Conservation (phyloP, 2,113 vertebrate species). For the Myotis davidii region DNA sequence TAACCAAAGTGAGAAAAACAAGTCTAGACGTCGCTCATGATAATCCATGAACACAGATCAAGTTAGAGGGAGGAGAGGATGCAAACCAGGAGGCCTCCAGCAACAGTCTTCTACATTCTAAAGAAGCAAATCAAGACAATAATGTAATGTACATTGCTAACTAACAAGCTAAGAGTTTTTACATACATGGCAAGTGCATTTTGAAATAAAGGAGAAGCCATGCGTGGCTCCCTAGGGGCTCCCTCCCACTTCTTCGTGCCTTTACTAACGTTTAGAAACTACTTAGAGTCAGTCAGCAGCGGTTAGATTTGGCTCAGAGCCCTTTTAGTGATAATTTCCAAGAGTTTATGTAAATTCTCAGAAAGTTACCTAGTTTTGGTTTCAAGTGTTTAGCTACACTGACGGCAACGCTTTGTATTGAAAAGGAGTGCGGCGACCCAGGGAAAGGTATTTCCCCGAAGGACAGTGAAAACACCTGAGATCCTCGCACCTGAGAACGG, state of each 20-base stretch:
- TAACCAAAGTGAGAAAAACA: not conserved
- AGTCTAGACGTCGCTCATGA: not conserved
- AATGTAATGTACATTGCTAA: not conserved
- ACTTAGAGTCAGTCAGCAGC: not conserved
- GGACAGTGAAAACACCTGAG: not conserved
- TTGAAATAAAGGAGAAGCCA: conserved; percentile 18
- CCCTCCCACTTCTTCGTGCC: not conserved
- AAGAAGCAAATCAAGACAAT: conserved; percentile 15
- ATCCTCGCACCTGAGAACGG: not conserved
- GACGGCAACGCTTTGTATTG: not conserved
- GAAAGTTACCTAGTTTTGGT: not conserved
- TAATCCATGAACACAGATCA: conserved; percentile 26
- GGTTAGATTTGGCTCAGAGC: not conserved
- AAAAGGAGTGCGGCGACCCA: not conserved
- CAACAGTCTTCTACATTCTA: conserved; percentile 16
- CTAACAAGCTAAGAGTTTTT: not conserved
- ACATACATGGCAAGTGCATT: not conserved
- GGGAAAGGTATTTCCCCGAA: not conserved
- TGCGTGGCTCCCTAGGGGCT: no score
- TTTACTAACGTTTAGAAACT: conserved; percentile 2
- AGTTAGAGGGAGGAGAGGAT: not conserved
- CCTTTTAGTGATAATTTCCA: not conserved
- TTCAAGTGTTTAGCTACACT: not conserved
- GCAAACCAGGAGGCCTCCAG: not conserved
- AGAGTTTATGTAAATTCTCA: not conserved